Conservation (phyloP, 2,888 invertebrate species). For the Synergus japonicus region DNA sequence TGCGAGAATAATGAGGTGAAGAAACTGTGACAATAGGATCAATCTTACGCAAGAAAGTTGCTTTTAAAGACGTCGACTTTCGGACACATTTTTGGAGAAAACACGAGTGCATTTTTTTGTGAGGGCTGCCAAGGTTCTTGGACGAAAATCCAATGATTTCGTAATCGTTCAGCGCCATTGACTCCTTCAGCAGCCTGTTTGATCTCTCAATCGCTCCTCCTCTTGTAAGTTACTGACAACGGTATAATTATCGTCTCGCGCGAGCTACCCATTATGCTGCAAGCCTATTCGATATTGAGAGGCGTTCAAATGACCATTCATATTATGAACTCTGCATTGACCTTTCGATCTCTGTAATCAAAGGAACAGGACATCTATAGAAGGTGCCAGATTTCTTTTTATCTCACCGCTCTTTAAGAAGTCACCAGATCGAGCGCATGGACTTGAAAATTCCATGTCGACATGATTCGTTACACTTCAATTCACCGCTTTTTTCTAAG, state of each 20-base stretch:
- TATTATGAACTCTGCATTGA: conserved; percentile 9
- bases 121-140: conserved; percentile 13
- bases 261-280: conserved; percentile 53
- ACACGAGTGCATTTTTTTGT: conserved; percentile 18
- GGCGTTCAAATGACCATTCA: conserved; percentile 18
- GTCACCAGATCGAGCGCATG: background rate
- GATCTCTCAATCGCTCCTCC: conserved; percentile 65
- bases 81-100: background rate
- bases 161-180: conserved; percentile 31
- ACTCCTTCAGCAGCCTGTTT: conserved; percentile 51
- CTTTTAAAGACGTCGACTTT: background rate
- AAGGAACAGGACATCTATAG: background rate
- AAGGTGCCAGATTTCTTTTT: background rate
- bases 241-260: conserved; percentile 60
- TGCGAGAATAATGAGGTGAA: background rate
- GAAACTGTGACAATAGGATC: background rate
- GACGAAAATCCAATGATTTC: conserved; percentile 22
- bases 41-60: background rate
- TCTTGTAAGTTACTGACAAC: conserved; percentile 59
- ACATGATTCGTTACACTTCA: conserved; percentile 6
- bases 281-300: conserved; percentile 16
- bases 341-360: background rate
- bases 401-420: background rate
- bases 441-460: background rate
- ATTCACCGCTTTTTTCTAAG: background rate